Base-by-base conservation (phyloP, 2,113 vertebrate genomes). In the Steatornis caripensis region DNA sequence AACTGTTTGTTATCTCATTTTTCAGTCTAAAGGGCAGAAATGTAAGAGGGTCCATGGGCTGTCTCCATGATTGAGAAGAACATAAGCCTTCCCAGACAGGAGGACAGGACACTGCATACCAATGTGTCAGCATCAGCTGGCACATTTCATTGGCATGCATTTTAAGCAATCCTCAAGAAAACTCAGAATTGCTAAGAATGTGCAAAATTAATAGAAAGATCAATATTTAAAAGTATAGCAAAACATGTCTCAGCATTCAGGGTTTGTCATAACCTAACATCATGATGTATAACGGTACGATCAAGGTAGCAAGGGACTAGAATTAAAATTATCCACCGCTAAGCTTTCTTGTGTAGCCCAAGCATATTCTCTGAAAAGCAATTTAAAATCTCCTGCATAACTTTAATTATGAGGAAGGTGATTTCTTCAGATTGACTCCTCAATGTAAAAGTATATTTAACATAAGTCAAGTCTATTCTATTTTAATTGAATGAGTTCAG, bases 191-290 rank as follows among this genome's bases (percentile, higher is more conserved):
- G 1, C 86, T 76, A 68, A 62, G 45, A 21, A 58, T 49, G 80
- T 85, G 68, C 68, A 93, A 93, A 94, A 94, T 88, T 81, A 94
- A 81, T 57, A 87, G 27, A 27, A 72, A 84, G 20, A 88, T 83
- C 4, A 96, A 91, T 92, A 94, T 84, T 82, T 84, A 46, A 75
- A 74, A 81, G 22, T 18, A 89, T 48, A 58, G 74, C 39, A 93
- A 87, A 84, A 58, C 15, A 62, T 6, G 10, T 55, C 39, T 90
- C 80, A 15, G n/a, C 53, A 82, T 69, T 72, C 74, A 75, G 49
- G 20, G n/a, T 41, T 71, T 53, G 39, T 94, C 34, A 90, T 39
- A 87, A n/a, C 12, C 51, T 37, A 76, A 72, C 37, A n/a, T 64
- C 2, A 6, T 53, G 45, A 74, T 70, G 32, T 24, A 79, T 36